phyloP scores from a whole-genome alignment of 1,140 invertebrate genomes.

The Cydia strobilella region DNA sequence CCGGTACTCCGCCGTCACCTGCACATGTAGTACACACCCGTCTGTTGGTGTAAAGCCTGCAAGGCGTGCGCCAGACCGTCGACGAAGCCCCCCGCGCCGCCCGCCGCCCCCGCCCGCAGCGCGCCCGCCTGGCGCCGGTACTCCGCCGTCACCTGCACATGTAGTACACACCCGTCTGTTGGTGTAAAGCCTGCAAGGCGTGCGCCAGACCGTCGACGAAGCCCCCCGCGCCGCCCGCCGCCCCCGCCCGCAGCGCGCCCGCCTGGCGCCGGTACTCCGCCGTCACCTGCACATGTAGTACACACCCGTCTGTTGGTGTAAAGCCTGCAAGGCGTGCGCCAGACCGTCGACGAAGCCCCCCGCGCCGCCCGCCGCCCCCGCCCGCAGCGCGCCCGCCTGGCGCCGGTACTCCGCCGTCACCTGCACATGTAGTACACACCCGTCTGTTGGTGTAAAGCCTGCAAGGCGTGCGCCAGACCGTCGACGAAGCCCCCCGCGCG shows the following conservation, averaged over 20 bases:
- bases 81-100: conserved; percentile 39
- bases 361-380: conserved; percentile 39
- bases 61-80: conserved; percentile 39
- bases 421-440: no score
- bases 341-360: conserved; percentile 42
- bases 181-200: conserved; percentile 41
- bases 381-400: conserved; percentile 55
- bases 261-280: no score
- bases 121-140: conserved; percentile 57
- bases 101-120: conserved; percentile 46
- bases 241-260: conserved; percentile 46
- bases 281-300: no score
- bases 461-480: conserved; percentile 38
- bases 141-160: no score
- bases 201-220: conserved; percentile 40
- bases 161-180: conserved; percentile 39
- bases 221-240: conserved; percentile 40
- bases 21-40: conserved; percentile 45
- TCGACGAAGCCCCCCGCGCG: conserved; percentile 39
- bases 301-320: conserved; percentile 45
- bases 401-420: no score
- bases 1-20: no score
- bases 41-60: conserved; percentile 37
- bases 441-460: conserved; percentile 39
- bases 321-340: conserved; percentile 34